phyloP scores from a whole-genome alignment of 2,888 invertebrate species.

The Esperia sulphurella region DNA sequence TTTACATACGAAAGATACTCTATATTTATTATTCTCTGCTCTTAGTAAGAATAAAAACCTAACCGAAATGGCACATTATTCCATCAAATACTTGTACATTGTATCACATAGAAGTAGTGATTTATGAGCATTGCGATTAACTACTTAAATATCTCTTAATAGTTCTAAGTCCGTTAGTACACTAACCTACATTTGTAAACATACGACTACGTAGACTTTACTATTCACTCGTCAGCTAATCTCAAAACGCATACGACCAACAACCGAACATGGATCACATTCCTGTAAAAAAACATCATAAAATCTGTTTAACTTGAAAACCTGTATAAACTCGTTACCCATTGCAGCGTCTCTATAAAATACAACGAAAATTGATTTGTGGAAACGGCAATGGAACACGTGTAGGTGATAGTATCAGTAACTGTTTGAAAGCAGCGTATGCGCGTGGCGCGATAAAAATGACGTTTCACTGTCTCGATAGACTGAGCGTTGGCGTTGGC shows the following conservation, averaged over 20 bases:
- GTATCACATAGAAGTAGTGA: too few relatives aligned
- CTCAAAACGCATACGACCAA: conserved; percentile 14
- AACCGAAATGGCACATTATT: too few relatives aligned
- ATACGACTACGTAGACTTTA: neutral
- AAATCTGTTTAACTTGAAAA: neutral
- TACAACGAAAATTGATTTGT: neutral
- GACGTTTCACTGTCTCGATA: conserved; percentile 44
- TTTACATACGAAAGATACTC: too few relatives aligned
- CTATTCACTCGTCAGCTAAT: conserved; percentile 1
- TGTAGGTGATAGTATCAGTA: conserved; percentile 12
- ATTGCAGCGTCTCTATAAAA: conserved; percentile 8
- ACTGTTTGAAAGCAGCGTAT: conserved; percentile 37
- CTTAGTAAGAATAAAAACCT: too few relatives aligned
- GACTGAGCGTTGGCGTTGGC: conserved; percentile 23
- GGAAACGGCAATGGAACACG: conserved; percentile 22
- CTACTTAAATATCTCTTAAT: neutral
- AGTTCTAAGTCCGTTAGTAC: neutral
- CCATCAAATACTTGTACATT: too few relatives aligned
- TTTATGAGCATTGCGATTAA: neutral
- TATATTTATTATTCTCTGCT: too few relatives aligned
- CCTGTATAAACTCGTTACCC: conserved; percentile 3
- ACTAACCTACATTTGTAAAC: conserved; percentile 1
- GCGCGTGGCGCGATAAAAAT: conserved; percentile 57
- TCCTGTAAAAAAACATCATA: conserved; percentile 9
- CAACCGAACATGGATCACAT: conserved; percentile 21